Evolutionary conservation across 2,888 invertebrate genomes (phyloP), one percentile per base, ranked within the genome.

Genomic region (Beris chalybata): DNA sequence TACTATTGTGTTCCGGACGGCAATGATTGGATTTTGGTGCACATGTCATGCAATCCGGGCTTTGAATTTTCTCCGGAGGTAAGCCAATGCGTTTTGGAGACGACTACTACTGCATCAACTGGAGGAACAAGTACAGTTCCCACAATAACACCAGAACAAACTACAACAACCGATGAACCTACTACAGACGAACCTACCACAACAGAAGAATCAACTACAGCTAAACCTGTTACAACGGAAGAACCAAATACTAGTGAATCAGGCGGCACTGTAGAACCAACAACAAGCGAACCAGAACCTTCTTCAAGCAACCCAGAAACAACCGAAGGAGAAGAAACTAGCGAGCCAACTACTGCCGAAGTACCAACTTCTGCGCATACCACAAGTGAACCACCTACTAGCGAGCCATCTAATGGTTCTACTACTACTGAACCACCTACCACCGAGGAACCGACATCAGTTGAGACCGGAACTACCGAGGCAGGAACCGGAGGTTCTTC

Each of bases 1-100:
- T 59, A 59, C 15, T 50, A 48, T 11, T 59, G 59, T 50, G 50
- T 50, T n/a, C 12, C 48, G 4, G 31, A 11, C 7, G 59, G 50
- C 12, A 32, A 43, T 31, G 32, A 48, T 0, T 59, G 15, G 13
- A 13, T 31, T 13, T 32, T 48, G 31, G 48, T 32, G 2, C 11
- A 31, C 12, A 59, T 47, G 4, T 59, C 59, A 6, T 59, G 59
- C 50, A 1, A n/a, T 6, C 22, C n/a, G 32, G 59, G 50, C 9
- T 59, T 48, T 50, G 5, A 4, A 9, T 59, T 48, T 31, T 47
- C 47, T 50, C 31, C 6, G 5, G 31, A 30, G 30, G 7, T 13
- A 3, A 6, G 7, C 6, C n/a, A 15, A 11, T 59, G 59, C 48
- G 3, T n/a, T 6, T n/a, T 44, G 47, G 22, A 29, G 30, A 31